Evolutionary conservation across 2,797 vertebrate genomes (phyloP).

Genomic region (Myiothlypis coronata): DNA sequence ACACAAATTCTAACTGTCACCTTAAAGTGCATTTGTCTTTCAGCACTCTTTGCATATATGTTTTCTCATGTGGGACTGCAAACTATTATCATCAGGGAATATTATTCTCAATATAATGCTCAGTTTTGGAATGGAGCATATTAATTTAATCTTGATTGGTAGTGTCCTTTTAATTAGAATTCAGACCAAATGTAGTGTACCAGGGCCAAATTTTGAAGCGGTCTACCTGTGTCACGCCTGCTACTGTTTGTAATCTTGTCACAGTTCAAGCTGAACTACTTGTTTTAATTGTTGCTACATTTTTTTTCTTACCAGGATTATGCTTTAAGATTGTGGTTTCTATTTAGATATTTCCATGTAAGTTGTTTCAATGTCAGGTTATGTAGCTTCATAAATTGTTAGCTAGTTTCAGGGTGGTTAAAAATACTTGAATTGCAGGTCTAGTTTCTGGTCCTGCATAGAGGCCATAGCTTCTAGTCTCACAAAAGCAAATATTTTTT

Average conservation of each 20-base stretch:
- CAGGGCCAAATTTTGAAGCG: not conserved
- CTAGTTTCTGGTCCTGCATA: not conserved
- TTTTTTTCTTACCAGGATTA: not conserved
- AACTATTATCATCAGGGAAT: not conserved
- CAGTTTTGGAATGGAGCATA: not conserved
- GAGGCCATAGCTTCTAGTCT: not conserved
- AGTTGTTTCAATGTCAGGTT: not conserved
- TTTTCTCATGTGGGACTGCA: not conserved
- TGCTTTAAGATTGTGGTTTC: not conserved
- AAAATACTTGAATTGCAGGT: not conserved
- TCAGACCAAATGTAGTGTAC: not conserved
- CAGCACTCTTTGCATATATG: not conserved
- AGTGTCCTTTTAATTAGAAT: constrained; percentile 11
- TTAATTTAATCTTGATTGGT: not conserved
- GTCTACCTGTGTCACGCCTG: not conserved
- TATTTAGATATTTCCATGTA: not conserved
- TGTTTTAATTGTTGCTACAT: not conserved
- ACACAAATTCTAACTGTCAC: not conserved
- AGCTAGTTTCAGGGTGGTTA: not conserved
- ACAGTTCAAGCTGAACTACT: not conserved
- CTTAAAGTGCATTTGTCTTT: not conserved
- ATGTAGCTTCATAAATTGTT: not conserved
- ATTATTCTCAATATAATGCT: not conserved
- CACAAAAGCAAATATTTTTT: not conserved
- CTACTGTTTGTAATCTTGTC: not conserved